Evolutionary conservation across 2,888 invertebrate species (phyloP).

Genomic region (Acronicta leporina): DNA sequence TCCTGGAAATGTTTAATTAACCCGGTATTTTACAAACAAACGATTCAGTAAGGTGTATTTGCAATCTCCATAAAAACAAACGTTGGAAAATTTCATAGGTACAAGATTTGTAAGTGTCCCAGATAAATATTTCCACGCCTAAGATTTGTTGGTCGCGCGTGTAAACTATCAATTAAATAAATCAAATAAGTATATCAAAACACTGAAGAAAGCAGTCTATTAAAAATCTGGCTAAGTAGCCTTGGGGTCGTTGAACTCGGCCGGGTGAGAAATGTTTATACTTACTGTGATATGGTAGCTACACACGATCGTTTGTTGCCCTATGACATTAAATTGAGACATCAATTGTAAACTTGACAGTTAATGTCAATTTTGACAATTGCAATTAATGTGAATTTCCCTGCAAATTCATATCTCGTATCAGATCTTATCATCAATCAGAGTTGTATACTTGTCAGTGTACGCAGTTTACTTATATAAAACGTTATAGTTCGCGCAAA

Average conservation of each 20-base stretch:
- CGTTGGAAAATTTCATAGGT: slow-evolving; percentile 18
- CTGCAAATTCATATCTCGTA: too few species aligned
- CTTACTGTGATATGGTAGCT: slow-evolving; percentile 35
- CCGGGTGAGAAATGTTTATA: slow-evolving; percentile 61
- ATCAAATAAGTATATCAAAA: slow-evolving; percentile 46
- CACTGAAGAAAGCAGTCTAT: slow-evolving; percentile 56
- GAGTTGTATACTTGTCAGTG: too few species aligned
- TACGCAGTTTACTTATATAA: too few species aligned
- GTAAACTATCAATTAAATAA: slow-evolving; percentile 23
- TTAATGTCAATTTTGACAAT: too few species aligned
- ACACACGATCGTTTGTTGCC: slow-evolving; percentile 1
- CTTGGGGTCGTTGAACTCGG: slow-evolving; percentile 67
- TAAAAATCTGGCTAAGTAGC: slow-evolving; percentile 56
- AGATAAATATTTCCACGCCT: slow-evolving; percentile 17
- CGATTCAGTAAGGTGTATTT: slow-evolving; percentile 6
- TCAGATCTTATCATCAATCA: too few species aligned
- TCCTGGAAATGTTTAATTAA: slow-evolving; percentile 25
- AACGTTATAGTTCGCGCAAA: too few species aligned
- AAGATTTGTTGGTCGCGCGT: slow-evolving; percentile 9
- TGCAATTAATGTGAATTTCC: too few species aligned
- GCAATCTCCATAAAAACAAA: slow-evolving; percentile 11
- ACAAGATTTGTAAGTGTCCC: slow-evolving; percentile 16
- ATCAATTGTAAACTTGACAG: too few species aligned
- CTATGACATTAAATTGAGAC: not conserved
- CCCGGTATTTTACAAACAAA: slow-evolving; percentile 28